Base-by-base conservation (phyloP, 2,113 vertebrate species). In the Craseonycteris thonglongyai region DNA sequence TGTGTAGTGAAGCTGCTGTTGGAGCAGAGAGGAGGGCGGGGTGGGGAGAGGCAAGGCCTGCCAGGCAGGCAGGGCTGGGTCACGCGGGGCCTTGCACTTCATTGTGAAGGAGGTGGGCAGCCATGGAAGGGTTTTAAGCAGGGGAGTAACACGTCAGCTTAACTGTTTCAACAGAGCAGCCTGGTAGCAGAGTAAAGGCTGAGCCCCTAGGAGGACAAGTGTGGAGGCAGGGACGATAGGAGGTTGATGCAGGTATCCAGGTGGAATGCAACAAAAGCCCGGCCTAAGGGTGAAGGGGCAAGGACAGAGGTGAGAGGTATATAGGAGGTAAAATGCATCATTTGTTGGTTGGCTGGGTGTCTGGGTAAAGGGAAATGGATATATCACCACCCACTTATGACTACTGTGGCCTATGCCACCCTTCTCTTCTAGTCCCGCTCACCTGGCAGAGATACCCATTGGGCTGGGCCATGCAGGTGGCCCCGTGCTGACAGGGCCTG, bases 401-500 rank as follows among this genome's bases (percentile, higher is more conserved):
- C 5, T 18, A 2, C 33, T 22, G 6, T 58, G 47, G 51, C 51
- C 33, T 28, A 18, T 18, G 58, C 7, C 49, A 72, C 8, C 15
- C 19, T 4, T 4, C 30, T 63, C 18, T 65, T 65, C 26, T 10
- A 28, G 85, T 45, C 38, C 47, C 59, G 56, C 96, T 96, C 71
- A 97, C 96, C 96, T 97, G 96, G 96, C 98, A 98, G 75, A 87
- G 58, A 49, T 97, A 97, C 26, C 97, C 97, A 3, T 1, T 82
- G n/a, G 81, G 91, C 71, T 95, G 97, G 8, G 79, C 87, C 58
- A 93, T 26, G 8, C 98, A 98, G 71, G 96, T 98, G 65, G 96
- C 98, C 19, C 97, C 97, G 0, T 97, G 95, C 59, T 97, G 97
- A 79, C 98, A 98, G 33, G 96, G 97, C 35, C 94, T 78, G 40